Conservation (phyloP, 2,888 invertebrate species). For the Cheilosia variabilis region DNA sequence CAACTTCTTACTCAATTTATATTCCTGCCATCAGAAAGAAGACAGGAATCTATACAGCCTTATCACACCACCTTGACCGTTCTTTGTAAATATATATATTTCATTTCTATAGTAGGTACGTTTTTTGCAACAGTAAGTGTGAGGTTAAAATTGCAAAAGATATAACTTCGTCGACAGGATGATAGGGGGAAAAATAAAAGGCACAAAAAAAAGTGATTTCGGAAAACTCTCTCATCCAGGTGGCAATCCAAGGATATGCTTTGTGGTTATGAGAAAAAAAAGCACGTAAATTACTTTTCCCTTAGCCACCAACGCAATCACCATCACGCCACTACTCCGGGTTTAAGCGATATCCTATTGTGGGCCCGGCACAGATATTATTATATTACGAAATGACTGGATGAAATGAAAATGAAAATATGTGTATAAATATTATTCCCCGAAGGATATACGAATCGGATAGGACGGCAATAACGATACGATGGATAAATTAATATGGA, state of each 20-base stretch:
- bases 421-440: conserved; percentile 49
- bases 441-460: conserved; percentile 27
- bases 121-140: not conserved
- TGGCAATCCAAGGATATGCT: conserved; percentile 56
- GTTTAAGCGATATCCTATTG: conserved; percentile 31
- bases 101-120: not conserved
- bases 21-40: conserved; percentile 30
- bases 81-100: not conserved
- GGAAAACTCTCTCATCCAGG: conserved; percentile 52
- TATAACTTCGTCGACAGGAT: conserved; percentile 28
- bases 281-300: conserved; percentile 48
- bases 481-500: conserved; percentile 55
- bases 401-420: conserved; percentile 49
- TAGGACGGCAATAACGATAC: conserved; percentile 15
- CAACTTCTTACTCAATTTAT: conserved; percentile 46
- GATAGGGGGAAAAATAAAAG: not conserved
- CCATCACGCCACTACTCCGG: conserved; percentile 1
- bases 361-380: conserved; percentile 36
- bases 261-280: conserved; percentile 46
- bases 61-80: conserved; percentile 25
- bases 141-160: conserved; percentile 16
- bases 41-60: conserved; percentile 40
- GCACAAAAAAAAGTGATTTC: conserved; percentile 25
- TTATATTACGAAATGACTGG: conserved; percentile 43
- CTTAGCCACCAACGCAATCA: conserved; percentile 14